Conservation (phyloP, 2,113 vertebrate genomes). For the Rhynchomys soricoides region DNA sequence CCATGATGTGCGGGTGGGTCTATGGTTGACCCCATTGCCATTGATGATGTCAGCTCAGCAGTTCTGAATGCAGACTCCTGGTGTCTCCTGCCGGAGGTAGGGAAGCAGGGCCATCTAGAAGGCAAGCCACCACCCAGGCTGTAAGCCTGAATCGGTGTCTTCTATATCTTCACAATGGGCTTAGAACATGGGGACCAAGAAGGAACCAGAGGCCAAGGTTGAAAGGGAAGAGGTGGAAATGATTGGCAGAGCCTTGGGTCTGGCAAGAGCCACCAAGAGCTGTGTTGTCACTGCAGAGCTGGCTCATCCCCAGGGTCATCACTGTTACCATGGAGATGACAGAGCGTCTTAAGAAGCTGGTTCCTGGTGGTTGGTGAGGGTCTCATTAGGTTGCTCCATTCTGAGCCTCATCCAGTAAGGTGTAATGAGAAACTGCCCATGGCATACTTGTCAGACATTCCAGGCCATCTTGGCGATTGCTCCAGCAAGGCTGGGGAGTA, state of each 20-base stretch:
- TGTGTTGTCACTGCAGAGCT: background rate
- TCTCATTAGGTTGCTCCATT: background rate
- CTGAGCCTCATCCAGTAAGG: background rate
- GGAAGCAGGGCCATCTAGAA: background rate
- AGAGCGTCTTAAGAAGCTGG: background rate
- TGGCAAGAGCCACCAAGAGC: background rate
- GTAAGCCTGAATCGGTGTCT: background rate
- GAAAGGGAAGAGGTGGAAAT: background rate
- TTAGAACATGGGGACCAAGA: background rate
- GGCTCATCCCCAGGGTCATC: background rate
- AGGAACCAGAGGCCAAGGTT: background rate
- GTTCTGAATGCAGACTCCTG: background rate
- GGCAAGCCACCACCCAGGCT: background rate
- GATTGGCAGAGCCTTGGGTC: background rate
- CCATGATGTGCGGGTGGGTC: rapidly evolving
- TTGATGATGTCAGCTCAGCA: rapidly evolving
- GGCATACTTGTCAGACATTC: background rate
- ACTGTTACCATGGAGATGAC: background rate
- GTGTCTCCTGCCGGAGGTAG: background rate
- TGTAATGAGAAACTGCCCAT: background rate
- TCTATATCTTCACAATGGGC: constrained; percentile 45
- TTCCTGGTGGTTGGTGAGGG: no score
- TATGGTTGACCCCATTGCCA: background rate
- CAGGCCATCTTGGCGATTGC: background rate
- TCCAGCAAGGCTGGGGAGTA: background rate